Conservation (phyloP, 2,797 vertebrate genomes). For the Rhynchotus rufescens region DNA sequence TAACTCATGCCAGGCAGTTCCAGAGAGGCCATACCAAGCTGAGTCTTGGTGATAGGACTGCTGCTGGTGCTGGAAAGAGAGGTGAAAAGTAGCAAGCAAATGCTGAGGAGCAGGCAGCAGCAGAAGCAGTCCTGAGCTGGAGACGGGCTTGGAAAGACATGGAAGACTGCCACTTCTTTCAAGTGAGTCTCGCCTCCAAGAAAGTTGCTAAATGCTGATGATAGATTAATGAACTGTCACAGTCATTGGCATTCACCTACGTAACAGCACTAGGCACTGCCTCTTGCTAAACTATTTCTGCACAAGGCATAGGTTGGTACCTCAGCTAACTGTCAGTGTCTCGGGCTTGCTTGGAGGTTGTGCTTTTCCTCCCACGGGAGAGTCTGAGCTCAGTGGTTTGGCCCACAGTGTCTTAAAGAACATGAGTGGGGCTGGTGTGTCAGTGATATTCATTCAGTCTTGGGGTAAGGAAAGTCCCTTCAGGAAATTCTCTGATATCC, state of each 20-base stretch:
- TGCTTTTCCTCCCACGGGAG: neutral
- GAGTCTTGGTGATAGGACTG: neutral
- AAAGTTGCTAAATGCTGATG: neutral
- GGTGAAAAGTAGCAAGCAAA: neutral
- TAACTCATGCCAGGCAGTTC: neutral
- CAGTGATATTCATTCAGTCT: neutral
- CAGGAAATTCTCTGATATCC: neutral
- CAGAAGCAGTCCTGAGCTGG: neutral
- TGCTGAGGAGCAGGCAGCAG: neutral
- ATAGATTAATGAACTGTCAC: neutral
- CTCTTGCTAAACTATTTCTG: neutral
- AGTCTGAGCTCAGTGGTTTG: neutral
- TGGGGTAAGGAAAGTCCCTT: neutral
- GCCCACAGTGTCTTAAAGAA: neutral
- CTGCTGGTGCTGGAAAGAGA: neutral
- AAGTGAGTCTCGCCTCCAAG: neutral
- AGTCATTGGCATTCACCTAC: neutral
- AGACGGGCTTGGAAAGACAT: neutral
- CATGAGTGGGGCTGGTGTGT: neutral
- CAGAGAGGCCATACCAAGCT: neutral
- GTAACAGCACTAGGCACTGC: neutral
- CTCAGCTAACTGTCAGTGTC: neutral
- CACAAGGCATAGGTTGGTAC: neutral
- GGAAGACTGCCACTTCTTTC: neutral
- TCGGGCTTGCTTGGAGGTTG: fast-evolving